A percentile compares a stretch with the other conserved stretches of the same genome.
These are phyloP conservation scores for Hoplostethus mediterraneus DNA, from an alignment of 2,797 vertebrate species.

Conservation along the genomic window DNA sequence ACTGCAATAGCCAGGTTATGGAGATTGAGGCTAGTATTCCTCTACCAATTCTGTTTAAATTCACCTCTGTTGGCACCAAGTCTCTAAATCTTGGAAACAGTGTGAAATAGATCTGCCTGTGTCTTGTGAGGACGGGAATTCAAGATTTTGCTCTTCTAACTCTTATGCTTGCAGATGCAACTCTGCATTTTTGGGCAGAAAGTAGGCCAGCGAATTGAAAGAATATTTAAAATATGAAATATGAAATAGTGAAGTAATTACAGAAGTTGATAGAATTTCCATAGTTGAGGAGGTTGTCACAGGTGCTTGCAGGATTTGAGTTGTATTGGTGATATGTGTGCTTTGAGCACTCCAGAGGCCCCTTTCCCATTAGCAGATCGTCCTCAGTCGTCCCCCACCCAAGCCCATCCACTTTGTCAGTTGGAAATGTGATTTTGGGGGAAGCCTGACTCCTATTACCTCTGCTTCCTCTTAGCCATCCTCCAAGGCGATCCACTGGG, in stretches of 20 bases:
- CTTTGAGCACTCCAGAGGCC: conserved; percentile 13
- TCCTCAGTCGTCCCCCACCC: conserved; percentile 39
- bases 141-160: too few relatives aligned
- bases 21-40: not conserved
- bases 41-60: not conserved
- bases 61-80: not conserved
- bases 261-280: conserved; percentile 12
- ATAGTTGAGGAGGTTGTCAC: conserved; percentile 1
- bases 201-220: too few relatives aligned
- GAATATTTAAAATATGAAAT: not conserved
- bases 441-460: conserved; percentile 73
- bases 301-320: conserved; percentile 42
- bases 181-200: too few relatives aligned
- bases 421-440: conserved; percentile 75
- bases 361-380: conserved; percentile 58
- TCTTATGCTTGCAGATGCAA: too few relatives aligned
- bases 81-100: too few relatives aligned
- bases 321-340: conserved; percentile 19
- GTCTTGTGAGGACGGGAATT: too few relatives aligned
- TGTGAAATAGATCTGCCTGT: too few relatives aligned
- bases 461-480: conserved; percentile 55
- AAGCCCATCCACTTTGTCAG: conserved; percentile 62
- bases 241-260: conserved; percentile 7
- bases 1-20: not conserved
- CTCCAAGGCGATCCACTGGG: conserved; percentile 64